These are phyloP conservation scores for Drosophila miranda DNA, from an alignment of 1,140 invertebrate species.

Conservation along the genomic window DNA sequence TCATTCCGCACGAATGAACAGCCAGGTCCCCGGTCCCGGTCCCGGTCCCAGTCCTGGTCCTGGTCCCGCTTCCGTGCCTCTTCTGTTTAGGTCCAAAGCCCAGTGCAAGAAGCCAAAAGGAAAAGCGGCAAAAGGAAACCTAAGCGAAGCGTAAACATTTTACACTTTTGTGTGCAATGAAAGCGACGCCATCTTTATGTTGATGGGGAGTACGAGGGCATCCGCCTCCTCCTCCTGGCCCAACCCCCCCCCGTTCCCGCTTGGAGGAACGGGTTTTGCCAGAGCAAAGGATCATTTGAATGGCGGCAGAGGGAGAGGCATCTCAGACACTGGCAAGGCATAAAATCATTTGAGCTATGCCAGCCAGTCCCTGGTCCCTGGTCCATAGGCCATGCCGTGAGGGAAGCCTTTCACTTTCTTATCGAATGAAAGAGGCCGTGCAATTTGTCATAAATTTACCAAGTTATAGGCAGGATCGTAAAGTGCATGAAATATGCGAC, in stretches of 20 bases:
- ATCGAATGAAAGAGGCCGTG: constrained; percentile 53
- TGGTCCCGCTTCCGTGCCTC: too few relatives aligned
- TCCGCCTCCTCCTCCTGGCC: not conserved
- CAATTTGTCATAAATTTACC: constrained; percentile 73
- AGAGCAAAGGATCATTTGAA: constrained; percentile 37
- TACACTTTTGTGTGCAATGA: constrained; percentile 77
- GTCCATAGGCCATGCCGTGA: constrained; percentile 1
- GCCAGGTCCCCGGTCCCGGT: constrained; percentile 12
- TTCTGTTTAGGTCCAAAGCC: constrained; percentile 7
- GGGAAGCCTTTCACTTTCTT: constrained; percentile 72
- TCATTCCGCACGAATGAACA: constrained; percentile 70
- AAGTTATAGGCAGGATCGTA: constrained; percentile 69
- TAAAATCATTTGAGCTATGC: constrained; percentile 55
- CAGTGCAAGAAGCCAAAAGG: constrained; percentile 18
- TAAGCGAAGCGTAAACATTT: constrained; percentile 76
- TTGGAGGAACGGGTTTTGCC: constrained; percentile 23
- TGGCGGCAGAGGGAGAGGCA: not conserved
- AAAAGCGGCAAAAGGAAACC: constrained; percentile 41
- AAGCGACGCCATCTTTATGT: constrained; percentile 69
- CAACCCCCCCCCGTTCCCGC: too few relatives aligned
- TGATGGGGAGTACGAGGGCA: constrained; percentile 6
- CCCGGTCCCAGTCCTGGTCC: constrained; percentile 8
- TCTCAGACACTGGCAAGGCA: constrained; percentile 1
- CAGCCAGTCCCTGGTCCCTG: not conserved
- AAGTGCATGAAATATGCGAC: constrained; percentile 69